Evolutionary conservation across 1,140 invertebrate species (phyloP).

Genomic region (Drosophila sproati): DNA sequence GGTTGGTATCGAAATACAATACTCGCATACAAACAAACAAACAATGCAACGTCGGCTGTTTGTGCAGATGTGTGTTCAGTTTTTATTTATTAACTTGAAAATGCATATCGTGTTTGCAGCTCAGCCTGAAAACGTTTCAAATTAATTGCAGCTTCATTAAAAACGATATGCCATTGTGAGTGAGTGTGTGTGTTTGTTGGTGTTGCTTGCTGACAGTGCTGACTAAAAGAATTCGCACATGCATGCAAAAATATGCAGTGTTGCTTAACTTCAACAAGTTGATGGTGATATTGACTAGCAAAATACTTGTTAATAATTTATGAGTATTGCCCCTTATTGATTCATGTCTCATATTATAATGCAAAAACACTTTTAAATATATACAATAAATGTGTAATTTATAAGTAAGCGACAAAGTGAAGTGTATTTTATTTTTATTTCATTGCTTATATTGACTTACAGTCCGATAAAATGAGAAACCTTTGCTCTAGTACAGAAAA

Average conservation of each 20-base stretch:
- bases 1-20: conserved; percentile 7
- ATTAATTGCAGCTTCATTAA: conserved; percentile 50
- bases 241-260: background rate
- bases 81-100: conserved; percentile 11
- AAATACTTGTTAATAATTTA: conserved; percentile 19
- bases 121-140: conserved; percentile 15
- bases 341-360: background rate
- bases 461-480: no score
- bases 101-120: conserved; percentile 36
- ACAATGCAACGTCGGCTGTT: background rate
- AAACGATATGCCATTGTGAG: conserved; percentile 20
- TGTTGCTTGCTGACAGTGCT: conserved; percentile 8
- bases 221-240: background rate
- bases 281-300: background rate
- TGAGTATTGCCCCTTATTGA: conserved; percentile 4
- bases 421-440: no score
- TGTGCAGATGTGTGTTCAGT: conserved; percentile 2
- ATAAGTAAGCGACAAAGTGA: background rate
- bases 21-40: background rate
- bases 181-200: conserved; percentile 5
- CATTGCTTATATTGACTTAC: no score
- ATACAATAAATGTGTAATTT: background rate
- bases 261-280: background rate
- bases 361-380: background rate
- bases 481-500: background rate